Base-by-base conservation (phyloP, 1,140 invertebrate genomes). In the Drosophila malerkotliana region DNA sequence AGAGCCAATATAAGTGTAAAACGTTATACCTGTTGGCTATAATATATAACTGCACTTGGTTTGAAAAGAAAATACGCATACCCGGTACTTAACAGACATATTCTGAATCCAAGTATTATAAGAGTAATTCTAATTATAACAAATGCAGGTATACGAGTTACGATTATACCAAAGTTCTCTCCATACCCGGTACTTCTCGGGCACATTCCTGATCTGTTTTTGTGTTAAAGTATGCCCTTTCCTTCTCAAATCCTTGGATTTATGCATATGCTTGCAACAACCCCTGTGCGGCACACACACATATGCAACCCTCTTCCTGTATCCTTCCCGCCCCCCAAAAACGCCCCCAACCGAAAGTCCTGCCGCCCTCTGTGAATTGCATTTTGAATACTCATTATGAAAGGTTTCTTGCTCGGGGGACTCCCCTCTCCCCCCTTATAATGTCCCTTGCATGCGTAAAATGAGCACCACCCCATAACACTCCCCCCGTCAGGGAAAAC, bases 361-460 rank as follows among this genome's bases (percentile, higher is more conserved):
- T 26, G 1, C 52, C 39, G 10, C 41, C 47, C 15, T 53, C 55
- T 54, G 57, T 79, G 71, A 67, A 82, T 87, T 85, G 83, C 82
- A 88, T 82, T 88, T 87, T 76, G 67, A 85, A 88, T 85, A 88
- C 74, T 82, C 69, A 85, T 82, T 82, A 82, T 73, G 66, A 67
- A 78, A 71, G 59, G 41, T 68, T 66, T 79, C 45, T 58, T 28
- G 68, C 69, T 64, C 54, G 57, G 49, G 61, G 64, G 48, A 54
- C 1, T 37, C 34, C 3, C 32, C 32, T 9, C 32, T 1, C 32
- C 7, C 9, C 32, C 32, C 8, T 1, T 6, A 7, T 7, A 30
- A 34, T 34, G 10, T 9, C 47, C 9, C 41, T 47, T 41, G 57
- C 34, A 51, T 62, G 71, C 60, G 55, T 64, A 37, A 74, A 73